phyloP scores from a whole-genome alignment of 2,888 invertebrate genomes.

The Leptopterna dolabrata region DNA sequence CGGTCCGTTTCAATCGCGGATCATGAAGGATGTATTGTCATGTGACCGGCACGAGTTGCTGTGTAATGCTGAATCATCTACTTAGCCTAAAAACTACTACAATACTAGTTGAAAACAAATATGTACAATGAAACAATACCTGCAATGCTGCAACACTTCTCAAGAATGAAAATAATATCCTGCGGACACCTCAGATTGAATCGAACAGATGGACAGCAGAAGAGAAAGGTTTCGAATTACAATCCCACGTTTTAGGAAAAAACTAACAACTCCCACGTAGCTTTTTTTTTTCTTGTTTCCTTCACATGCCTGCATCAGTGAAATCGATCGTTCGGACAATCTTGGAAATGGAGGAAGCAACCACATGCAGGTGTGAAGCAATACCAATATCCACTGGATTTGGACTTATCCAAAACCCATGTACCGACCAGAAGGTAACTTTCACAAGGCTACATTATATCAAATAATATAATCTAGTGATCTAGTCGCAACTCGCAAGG shows the following conservation, averaged over 20 bases:
- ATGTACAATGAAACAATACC: too few species aligned
- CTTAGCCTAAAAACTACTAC: background rate
- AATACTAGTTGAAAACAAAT: too few species aligned
- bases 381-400: background rate
- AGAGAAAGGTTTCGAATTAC: slow-evolving; percentile 5
- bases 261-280: background rate
- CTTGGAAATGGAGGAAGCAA: background rate
- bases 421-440: background rate
- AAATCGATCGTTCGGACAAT: background rate
- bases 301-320: background rate
- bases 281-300: background rate
- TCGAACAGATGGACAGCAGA: background rate
- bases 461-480: too few species aligned
- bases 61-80: background rate
- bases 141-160: background rate
- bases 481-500: too few species aligned
- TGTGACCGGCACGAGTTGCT: background rate
- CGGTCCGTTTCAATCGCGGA: background rate
- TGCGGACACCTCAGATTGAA: background rate
- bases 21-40: background rate
- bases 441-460: too few species aligned
- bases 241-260: background rate
- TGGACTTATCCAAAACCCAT: background rate
- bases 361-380: background rate
- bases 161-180: background rate